phyloP scores from a whole-genome alignment of 2,113 vertebrate genomes.

The Hemiscyllium ocellatum region DNA sequence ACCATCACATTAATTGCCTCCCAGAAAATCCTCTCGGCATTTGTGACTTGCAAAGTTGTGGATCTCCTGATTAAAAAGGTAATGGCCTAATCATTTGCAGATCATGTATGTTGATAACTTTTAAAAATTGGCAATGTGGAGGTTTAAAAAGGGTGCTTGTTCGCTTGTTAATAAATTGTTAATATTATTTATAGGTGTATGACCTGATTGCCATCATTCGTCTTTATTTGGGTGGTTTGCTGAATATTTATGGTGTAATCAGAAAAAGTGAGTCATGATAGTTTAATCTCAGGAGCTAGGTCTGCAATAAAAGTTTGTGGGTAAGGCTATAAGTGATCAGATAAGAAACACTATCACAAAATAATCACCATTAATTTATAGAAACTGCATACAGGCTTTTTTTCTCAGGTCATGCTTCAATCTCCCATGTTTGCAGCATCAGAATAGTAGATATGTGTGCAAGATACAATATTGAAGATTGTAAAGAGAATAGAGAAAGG shows the following conservation, averaged over 20 bases:
- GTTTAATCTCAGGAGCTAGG: neutral
- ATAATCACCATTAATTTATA: neutral
- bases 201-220: neutral
- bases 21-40: neutral
- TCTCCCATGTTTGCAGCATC: neutral
- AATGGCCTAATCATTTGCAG: neutral
- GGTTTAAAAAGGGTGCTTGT: neutral
- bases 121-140: neutral
- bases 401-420: neutral
- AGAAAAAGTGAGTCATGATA: neutral
- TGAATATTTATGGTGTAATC: conserved; percentile 17
- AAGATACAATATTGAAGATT: neutral
- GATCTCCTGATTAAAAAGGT: neutral
- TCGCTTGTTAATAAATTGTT: neutral
- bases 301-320: neutral
- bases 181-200: neutral
- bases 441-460: neutral
- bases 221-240: neutral
- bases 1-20: neutral
- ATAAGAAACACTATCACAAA: neutral
- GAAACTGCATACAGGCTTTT: neutral
- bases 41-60: neutral
- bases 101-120: neutral
- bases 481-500: neutral
- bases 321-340: neutral